Percentiles rank a stretch among this genome's conserved stretches.
phyloP scores from a whole-genome alignment of 2,888 invertebrate genomes.

The Opisthograptis luteolata region DNA sequence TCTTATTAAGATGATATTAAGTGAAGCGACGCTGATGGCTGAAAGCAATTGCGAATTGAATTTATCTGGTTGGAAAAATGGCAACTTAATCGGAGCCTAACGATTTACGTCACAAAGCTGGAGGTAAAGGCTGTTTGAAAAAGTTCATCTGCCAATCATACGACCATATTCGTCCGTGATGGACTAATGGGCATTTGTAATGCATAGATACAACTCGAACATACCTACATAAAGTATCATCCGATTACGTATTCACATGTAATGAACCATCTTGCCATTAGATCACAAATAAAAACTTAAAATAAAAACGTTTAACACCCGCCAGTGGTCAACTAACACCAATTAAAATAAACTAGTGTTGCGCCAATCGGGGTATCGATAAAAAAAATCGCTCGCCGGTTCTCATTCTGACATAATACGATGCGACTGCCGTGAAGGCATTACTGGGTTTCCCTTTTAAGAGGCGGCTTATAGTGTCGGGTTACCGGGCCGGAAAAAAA shows the following conservation, averaged over 20 bases:
- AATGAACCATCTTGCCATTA: slow-evolving; percentile 13
- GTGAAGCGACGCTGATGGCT: slow-evolving; percentile 10
- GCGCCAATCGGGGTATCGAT: slow-evolving; percentile 61
- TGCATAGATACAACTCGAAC: slow-evolving; percentile 1
- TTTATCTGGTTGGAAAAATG: slow-evolving; percentile 12
- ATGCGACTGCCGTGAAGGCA: slow-evolving; percentile 73
- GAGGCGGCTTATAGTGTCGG: slow-evolving; percentile 64
- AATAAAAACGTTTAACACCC: slow-evolving; percentile 34
- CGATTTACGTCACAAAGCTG: background rate
- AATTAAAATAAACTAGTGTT: slow-evolving; percentile 73
- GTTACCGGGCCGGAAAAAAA: slow-evolving; percentile 63
- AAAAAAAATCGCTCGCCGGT: slow-evolving; percentile 58
- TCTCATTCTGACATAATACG: slow-evolving; percentile 63
- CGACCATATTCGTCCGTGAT: background rate
- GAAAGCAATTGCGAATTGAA: slow-evolving; percentile 8
- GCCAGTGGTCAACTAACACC: slow-evolving; percentile 47
- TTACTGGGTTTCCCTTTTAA: slow-evolving; percentile 77
- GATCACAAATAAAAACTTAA: slow-evolving; percentile 18
- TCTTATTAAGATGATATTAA: slow-evolving; percentile 24
- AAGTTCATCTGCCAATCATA: background rate
- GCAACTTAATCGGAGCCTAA: background rate
- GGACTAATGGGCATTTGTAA: slow-evolving; percentile 1
- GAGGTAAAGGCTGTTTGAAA: background rate
- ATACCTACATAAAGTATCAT: background rate
- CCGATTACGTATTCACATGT: background rate